These are phyloP conservation scores for Podabrus alpinus DNA, from an alignment of 2,888 invertebrate species.

Conservation along the genomic window DNA sequence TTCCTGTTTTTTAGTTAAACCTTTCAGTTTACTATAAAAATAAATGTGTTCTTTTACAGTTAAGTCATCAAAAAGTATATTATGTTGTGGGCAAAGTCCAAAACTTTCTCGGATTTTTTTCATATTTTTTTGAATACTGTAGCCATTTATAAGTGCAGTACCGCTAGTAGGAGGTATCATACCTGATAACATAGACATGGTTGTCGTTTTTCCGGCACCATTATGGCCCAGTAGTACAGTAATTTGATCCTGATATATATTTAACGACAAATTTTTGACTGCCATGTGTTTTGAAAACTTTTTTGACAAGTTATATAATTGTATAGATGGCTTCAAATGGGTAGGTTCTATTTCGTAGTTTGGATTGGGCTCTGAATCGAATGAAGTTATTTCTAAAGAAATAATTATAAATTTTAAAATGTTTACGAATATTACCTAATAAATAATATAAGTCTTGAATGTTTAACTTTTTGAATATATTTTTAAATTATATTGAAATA, in stretches of 20 bases:
- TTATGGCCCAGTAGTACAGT: constrained; percentile 80
- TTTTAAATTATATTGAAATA: too few relatives aligned
- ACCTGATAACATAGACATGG: constrained; percentile 90
- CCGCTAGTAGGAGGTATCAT: constrained; percentile 71
- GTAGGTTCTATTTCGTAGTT: constrained; percentile 59
- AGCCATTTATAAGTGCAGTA: constrained; percentile 72
- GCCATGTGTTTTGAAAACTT: constrained; percentile 62
- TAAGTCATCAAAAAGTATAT: constrained; percentile 80
- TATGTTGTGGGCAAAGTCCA: constrained; percentile 85
- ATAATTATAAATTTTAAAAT: background rate
- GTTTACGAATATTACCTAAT: too few relatives aligned
- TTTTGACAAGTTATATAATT: constrained; percentile 66
- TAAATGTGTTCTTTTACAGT: constrained; percentile 82
- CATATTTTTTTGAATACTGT: constrained; percentile 68
- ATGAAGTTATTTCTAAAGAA: background rate
- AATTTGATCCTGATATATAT: constrained; percentile 87
- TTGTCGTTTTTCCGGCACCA: constrained; percentile 92
- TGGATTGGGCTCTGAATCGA: background rate
- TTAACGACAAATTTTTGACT: constrained; percentile 72
- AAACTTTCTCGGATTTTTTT: constrained; percentile 69
- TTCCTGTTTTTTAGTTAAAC: constrained; percentile 57
- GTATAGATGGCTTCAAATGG: constrained; percentile 57
- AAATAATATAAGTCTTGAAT: too few relatives aligned
- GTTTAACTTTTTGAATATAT: too few relatives aligned
- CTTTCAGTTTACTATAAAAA: constrained; percentile 79